Evolutionary conservation across 2,888 invertebrate species (phyloP).

Genomic region (Troilus luridus): DNA sequence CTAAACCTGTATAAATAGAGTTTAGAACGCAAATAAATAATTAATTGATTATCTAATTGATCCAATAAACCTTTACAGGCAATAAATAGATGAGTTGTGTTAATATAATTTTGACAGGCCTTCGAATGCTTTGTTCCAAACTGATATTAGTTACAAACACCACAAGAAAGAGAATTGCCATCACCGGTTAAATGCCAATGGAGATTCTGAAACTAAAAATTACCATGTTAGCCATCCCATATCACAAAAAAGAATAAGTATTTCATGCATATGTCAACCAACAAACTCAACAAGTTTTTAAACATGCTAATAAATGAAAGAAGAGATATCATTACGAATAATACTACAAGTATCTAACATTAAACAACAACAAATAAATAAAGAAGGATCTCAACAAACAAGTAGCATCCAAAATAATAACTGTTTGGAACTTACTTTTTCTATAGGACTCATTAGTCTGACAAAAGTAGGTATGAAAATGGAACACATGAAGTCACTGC

Average conservation of each 20-base stretch:
- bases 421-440: slow-evolving; percentile 44
- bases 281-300: neutral
- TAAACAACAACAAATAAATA: neutral
- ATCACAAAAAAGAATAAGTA: slow-evolving; percentile 2
- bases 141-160: slow-evolving; percentile 1
- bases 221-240: slow-evolving; percentile 26
- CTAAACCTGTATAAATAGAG: neutral
- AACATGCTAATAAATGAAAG: neutral
- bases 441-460: neutral
- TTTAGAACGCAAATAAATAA: neutral
- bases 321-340: neutral
- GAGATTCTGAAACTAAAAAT: slow-evolving; percentile 43
- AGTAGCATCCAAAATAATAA: slow-evolving; percentile 22
- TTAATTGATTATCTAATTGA: neutral
- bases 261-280: neutral
- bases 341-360: neutral
- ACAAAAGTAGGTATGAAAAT: neutral
- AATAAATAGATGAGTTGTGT: neutral
- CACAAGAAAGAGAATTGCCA: slow-evolving; percentile 21
- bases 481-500: neutral
- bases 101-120: slow-evolving; percentile 11
- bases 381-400: neutral
- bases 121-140: slow-evolving; percentile 12
- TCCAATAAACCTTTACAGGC: neutral
- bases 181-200: neutral